Evolutionary conservation across 2,888 invertebrate species (phyloP).

Genomic region (Eutolmus rufibarbis): DNA sequence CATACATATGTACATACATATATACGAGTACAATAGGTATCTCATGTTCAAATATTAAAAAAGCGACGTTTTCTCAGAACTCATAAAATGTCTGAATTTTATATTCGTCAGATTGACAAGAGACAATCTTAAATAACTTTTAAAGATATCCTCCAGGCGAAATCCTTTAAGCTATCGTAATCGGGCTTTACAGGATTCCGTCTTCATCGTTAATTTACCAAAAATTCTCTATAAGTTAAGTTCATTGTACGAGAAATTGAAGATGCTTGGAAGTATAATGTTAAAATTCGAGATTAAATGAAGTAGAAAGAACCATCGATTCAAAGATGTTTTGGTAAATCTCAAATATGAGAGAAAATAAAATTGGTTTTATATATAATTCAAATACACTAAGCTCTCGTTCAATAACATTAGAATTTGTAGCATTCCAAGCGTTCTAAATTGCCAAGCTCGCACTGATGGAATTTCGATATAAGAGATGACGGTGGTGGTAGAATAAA

Average conservation of each 20-base stretch:
- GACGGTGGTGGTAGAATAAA: background rate
- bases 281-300: background rate
- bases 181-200: background rate
- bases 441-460: background rate
- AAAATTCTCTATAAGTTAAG: background rate
- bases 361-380: background rate
- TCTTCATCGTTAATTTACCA: background rate
- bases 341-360: background rate
- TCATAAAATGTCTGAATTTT: background rate
- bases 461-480: background rate
- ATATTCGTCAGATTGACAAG: background rate
- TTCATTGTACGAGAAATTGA: background rate
- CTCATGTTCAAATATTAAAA: background rate
- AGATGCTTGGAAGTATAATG: background rate
- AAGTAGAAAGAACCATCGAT: background rate
- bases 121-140: background rate
- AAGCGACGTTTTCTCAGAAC: background rate
- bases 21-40: too few relatives aligned
- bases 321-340: background rate
- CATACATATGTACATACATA: too few relatives aligned
- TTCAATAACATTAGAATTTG: background rate
- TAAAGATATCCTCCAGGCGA: background rate
- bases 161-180: background rate
- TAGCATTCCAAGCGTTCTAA: background rate
- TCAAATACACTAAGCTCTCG: background rate